Base-by-base conservation (phyloP, 37 sponge, comb jelly and placozoan genomes). In the Eunapius fragilis region DNA sequence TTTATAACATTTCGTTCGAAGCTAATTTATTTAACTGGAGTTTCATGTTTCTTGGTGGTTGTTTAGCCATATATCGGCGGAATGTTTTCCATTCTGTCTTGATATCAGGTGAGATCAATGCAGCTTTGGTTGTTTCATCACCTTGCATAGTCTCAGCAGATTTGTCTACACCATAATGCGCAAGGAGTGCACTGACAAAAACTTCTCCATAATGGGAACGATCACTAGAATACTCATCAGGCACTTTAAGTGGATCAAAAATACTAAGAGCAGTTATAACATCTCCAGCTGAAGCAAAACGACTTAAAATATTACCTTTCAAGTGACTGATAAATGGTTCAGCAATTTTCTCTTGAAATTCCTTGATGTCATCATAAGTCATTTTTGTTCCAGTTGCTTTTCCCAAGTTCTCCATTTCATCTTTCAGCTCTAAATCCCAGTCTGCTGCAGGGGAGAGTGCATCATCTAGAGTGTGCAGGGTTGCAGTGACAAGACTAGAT, bases 381-480 rank as follows among this genome's bases (percentile, higher is more conserved):
- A 91, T 87, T 34, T 71, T 88, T 9, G 84, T 68, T 32, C 76
- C 88, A 30, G 84, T 67, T 34, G 73, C 87, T 83, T 69, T 71
- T 37, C 82, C 87, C 68, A 86, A 80, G 30, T 67, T 33, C 10
- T 85, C 81, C 32, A n/a, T 37, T 14, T 69, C 74, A 26, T 89
- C 90, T n/a, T 58, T 69, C 23, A 93, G 84, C 72, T 89, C 87
- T n/a, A 93, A 73, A 28, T 89, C 87, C 93, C 87, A 93, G 84
- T 86, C 89, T 30, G 93, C 90, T 67, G 87, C 83, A 79, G 87
- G 90, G 25, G 69, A 48, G 35, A 86, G 11, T 25, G 90, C 87
- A 89, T 86, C 93, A 81, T 93, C 90, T 36, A 92, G 82, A 77
- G 89, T 85, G 77, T 92, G 82, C 32, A 92, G 89, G 69, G 89